Evolutionary conservation across 2,888 invertebrate species (phyloP).

Genomic region (Labia minor): DNA sequence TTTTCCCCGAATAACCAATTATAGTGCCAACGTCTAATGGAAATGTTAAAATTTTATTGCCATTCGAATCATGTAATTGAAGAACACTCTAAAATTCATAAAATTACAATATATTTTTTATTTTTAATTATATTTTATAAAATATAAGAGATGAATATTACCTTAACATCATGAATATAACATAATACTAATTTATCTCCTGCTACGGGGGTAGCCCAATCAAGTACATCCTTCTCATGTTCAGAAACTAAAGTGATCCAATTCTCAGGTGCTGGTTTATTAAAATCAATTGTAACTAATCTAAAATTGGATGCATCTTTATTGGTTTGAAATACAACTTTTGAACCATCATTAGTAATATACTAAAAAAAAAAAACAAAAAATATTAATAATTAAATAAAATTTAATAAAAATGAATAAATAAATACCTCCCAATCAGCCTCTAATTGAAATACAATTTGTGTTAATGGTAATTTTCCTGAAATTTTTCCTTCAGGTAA

Average conservation of each 20-base stretch:
- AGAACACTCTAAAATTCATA: constrained; percentile 56
- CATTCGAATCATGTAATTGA: constrained; percentile 68
- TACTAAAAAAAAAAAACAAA: constrained; percentile 50
- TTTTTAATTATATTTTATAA: not conserved
- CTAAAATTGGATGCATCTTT: constrained; percentile 87
- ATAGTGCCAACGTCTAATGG: constrained; percentile 80
- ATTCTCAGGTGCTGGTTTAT: constrained; percentile 56
- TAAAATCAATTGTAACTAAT: constrained; percentile 70
- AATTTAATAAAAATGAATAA: constrained; percentile 9
- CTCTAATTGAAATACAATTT: constrained; percentile 79
- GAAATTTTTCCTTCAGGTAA: constrained; percentile 46
- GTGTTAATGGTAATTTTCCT: constrained; percentile 56
- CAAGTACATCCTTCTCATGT: constrained; percentile 74
- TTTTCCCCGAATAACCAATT: constrained; percentile 72
- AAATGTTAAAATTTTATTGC: constrained; percentile 60
- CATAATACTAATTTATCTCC: constrained; percentile 75
- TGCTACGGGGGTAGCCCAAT: constrained; percentile 78
- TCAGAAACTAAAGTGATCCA: constrained; percentile 79
- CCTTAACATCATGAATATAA: constrained; percentile 92
- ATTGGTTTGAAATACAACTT: constrained; percentile 82
- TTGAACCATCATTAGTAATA: constrained; percentile 73
- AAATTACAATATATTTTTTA: constrained; percentile 16
- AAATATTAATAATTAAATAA: constrained; percentile 19
- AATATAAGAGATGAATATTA: constrained; percentile 34
- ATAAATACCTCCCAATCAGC: constrained; percentile 76